These are phyloP conservation scores for Paguma larvata DNA, from an alignment of 2,797 vertebrate species.

Conservation along the genomic window DNA sequence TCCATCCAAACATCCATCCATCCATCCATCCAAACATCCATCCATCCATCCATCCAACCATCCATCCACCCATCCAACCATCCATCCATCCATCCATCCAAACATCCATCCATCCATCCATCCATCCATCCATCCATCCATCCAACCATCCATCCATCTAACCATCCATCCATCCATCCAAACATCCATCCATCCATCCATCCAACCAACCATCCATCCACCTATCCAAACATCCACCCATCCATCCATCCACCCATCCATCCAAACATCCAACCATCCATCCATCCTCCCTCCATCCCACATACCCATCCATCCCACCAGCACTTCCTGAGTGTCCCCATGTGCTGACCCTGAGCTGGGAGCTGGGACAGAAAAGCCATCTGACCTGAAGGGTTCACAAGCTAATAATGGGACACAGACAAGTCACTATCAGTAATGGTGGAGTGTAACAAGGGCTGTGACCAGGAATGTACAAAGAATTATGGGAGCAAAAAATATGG, in stretches of 20 bases:
- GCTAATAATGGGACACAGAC: background rate
- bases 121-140: background rate
- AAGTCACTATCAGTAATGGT: background rate
- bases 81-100: background rate
- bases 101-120: background rate
- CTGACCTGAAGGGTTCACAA: background rate
- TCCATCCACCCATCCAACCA: background rate
- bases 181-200: background rate
- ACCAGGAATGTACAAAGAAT: background rate
- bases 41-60: background rate
- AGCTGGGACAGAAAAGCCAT: background rate
- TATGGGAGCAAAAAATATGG: background rate
- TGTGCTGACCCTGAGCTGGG: background rate
- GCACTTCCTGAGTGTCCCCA: too few species aligned
- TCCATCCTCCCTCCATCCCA: background rate
- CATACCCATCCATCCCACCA: background rate
- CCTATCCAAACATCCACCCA: background rate
- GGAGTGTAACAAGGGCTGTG: background rate
- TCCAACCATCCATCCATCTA: background rate
- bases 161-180: background rate
- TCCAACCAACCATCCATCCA: accelerated
- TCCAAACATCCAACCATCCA: background rate
- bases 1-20: too few species aligned
- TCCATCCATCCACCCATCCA: accelerated
- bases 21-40: too few species aligned